Percentiles rank a stretch among this genome's conserved stretches.
These are phyloP conservation scores for Willowsia nigromaculata DNA, from an alignment of 2,888 invertebrate species.

Conservation along the genomic window DNA sequence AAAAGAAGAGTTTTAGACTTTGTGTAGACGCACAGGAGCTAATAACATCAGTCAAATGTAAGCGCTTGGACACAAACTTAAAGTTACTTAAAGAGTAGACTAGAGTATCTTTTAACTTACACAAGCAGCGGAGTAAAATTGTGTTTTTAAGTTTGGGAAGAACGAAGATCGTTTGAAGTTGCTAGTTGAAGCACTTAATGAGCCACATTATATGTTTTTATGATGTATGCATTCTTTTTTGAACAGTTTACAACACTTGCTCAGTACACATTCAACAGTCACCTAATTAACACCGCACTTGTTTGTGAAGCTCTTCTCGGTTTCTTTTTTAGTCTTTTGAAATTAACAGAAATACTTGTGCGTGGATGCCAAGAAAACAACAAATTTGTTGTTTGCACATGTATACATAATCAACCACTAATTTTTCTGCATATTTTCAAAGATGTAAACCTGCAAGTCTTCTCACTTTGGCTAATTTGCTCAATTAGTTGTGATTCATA, in stretches of 20 bases:
- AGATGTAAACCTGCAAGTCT: background rate
- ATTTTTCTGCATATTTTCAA: background rate
- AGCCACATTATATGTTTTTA: slow-evolving; percentile 59
- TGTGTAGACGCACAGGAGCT: slow-evolving; percentile 12
- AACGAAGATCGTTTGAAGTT: slow-evolving; percentile 63
- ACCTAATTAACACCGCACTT: slow-evolving; percentile 24
- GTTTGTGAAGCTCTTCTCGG: background rate
- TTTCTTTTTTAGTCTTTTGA: background rate
- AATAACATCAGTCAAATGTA: slow-evolving; percentile 45
- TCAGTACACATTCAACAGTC: slow-evolving; percentile 3
- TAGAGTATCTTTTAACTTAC: background rate
- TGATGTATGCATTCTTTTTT: slow-evolving; percentile 20
- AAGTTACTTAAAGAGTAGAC: background rate
- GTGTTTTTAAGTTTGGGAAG: slow-evolving; percentile 37
- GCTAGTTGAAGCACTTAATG: slow-evolving; percentile 64
- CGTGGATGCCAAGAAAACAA: background rate
- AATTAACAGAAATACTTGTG: background rate
- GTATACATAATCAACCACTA: slow-evolving; percentile 13
- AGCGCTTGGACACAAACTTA: background rate
- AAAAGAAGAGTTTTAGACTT: slow-evolving; percentile 19
- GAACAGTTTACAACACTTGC: background rate
- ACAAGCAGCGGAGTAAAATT: slow-evolving; percentile 39
- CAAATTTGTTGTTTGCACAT: slow-evolving; percentile 1
- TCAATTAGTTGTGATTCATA: slow-evolving; percentile 25
- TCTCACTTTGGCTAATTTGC: slow-evolving; percentile 22